phyloP scores from a whole-genome alignment of 2,113 vertebrate species.

The Leptocoma aspasia region DNA sequence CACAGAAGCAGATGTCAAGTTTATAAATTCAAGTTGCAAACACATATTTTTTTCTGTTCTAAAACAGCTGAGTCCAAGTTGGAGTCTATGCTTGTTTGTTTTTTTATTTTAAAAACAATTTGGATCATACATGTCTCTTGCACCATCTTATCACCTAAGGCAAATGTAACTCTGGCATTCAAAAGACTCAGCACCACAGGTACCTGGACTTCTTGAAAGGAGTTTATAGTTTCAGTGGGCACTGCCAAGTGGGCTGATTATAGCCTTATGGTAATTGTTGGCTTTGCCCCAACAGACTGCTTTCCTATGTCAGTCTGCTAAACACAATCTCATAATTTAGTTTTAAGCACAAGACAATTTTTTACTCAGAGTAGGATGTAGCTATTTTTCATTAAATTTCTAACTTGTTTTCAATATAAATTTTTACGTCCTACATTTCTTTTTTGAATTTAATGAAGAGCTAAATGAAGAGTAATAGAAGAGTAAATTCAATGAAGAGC shows the following conservation, averaged over 20 bases:
- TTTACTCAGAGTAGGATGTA: background rate
- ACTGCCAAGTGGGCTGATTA: constrained; percentile 54
- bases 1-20: background rate
- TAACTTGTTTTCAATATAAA: background rate
- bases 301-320: background rate
- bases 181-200: constrained; percentile 13
- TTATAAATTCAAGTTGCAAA: background rate
- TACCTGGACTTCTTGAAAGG: constrained; percentile 36
- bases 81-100: background rate
- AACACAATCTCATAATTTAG: background rate
- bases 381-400: background rate
- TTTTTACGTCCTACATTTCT: background rate
- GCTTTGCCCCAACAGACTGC: background rate
- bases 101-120: background rate
- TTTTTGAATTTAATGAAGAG: background rate
- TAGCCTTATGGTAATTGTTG: constrained; percentile 44
- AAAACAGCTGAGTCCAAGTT: background rate
- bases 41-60: background rate
- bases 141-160: constrained; percentile 10
- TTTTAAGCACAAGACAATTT: background rate
- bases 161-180: constrained; percentile 38
- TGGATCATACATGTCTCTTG: background rate
- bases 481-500: background rate
- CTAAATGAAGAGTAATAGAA: background rate
- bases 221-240: constrained; percentile 21